Evolutionary conservation across 1,140 invertebrate species (phyloP), one percentile per base, ranked within the genome.

Genomic region (Drosophila obscura): DNA sequence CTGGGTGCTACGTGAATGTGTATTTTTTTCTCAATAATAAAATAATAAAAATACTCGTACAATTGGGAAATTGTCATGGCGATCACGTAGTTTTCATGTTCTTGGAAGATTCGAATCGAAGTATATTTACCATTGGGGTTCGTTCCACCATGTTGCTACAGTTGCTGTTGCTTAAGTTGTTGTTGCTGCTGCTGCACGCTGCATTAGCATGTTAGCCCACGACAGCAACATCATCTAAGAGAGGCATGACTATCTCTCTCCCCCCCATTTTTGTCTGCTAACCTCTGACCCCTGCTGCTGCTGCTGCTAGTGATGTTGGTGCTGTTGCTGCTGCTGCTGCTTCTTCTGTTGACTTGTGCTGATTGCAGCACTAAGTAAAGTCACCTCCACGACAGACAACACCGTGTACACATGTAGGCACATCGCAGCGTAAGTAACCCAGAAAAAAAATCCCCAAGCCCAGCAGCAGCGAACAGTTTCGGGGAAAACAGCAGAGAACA

Each of bases 381-480:
- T 65, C 81, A 80, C 77, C 80, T 72, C 80, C 62, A 72, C 68
- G 66, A 55, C 49, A 76, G 66, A 55, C 49, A 76, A 87, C 82
- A 88, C 68, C 82, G 79, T 87, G 78, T 85, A 85, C 83, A 72
- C 82, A 79, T 88, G 83, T 87, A 82, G 79, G 44, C 83, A 87
- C 71, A 63, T 62, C 31, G 66, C 64, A 64, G 31, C 31, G 31
- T 35, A 31, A 31, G 28, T 59, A 55, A 57, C 68, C 60, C 60
- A 62, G 46, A 69, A 69, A 31, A 72, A 57, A 43, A 13, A 19
- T 19, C 48, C 48, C 48, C 48, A 48, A 44, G 19, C 19, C 19
- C 9, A 22, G 19, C 16, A 51, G 19, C 19, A 19, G 19, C 19
- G 19, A 1, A 31, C 44, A 50, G 50, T 15, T 24, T 35, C 19